These are phyloP conservation scores for Hemibagrus guttatus DNA, from an alignment of 2,797 vertebrate species.

Conservation along the genomic window DNA sequence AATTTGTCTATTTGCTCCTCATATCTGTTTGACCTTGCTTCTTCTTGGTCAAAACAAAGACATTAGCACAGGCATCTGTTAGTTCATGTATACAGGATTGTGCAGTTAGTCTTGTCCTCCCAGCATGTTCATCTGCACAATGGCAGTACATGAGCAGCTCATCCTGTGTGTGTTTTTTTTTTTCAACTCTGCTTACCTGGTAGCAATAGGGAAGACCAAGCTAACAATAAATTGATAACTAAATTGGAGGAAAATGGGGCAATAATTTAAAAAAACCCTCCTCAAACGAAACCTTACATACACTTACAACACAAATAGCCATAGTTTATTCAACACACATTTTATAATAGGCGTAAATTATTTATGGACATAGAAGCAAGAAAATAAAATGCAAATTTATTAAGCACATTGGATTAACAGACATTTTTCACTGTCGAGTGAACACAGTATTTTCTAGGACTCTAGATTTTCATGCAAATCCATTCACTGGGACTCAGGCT, in stretches of 20 bases:
- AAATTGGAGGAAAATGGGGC: background rate
- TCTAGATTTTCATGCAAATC: slow-evolving; percentile 12
- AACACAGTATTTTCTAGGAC: background rate
- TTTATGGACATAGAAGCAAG: background rate
- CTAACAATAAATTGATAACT: background rate
- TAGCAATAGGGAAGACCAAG: background rate
- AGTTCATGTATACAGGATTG: background rate
- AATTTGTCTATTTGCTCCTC: background rate
- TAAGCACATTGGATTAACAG: background rate
- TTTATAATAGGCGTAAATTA: background rate
- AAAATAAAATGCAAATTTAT: background rate
- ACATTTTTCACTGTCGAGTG: too few relatives aligned
- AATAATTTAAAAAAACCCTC: background rate
- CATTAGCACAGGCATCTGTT: background rate
- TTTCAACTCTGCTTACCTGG: too few relatives aligned
- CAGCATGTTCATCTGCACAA: background rate
- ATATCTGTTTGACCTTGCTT: background rate
- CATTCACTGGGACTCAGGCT: background rate
- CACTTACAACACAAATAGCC: background rate
- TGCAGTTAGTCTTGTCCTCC: background rate
- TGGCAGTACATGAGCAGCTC: background rate
- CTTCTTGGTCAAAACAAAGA: background rate
- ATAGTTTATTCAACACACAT: background rate
- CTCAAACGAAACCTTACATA: background rate
- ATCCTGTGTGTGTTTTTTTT: background rate